Base-by-base conservation (phyloP, 2,888 invertebrate genomes). In the Ariolimax columbianus region DNA sequence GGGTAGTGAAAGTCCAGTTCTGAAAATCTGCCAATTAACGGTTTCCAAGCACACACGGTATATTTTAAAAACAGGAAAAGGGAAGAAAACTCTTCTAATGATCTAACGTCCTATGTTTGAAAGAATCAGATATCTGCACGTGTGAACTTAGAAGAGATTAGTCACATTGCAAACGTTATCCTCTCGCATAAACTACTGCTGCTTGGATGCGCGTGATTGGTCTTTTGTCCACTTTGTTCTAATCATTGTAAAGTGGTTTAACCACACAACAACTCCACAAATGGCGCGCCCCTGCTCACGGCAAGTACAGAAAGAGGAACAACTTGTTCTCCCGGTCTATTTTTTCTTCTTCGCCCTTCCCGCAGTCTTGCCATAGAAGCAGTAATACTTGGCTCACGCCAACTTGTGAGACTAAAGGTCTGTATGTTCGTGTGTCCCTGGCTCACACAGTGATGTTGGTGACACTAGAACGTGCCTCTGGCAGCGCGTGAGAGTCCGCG, bases 381-480 rank as follows among this genome's bases (percentile, higher is more conserved):
- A 77, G 55, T 43, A 55, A 77, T 77, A 77, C 55, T 38, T 63
- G 40, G 59, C 63, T 36, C 59, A 38, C 14, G 40, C 59, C 38
- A 17, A 78, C 7, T 38, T 63, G 77, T 78, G 38, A 59, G 36
- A 4, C 38, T 59, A 0, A n/a, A 14, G 63, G 63, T 78, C 77
- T 59, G 59, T 80, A 33, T 80, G 80, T 68, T 14, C 66, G 19
- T 7, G 68, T 68, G 30, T 43, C 30, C 68, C 36, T 43, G 63
- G 80, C 38, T 33, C 33, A 38, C 59, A 63, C 14, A 9, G 43
- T 36, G 43, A n/a, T 68, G 66, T 30, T 66, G 63, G 80, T 68
- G 68, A 40, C 80, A 80, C 43, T 14, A 26, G 68, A 68, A 80
- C 30, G 80, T 80, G 80, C 80, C 80, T 68, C 43, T 80, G 47